phyloP scores from a whole-genome alignment of 2,113 vertebrate species.

The Promerops cafer region DNA sequence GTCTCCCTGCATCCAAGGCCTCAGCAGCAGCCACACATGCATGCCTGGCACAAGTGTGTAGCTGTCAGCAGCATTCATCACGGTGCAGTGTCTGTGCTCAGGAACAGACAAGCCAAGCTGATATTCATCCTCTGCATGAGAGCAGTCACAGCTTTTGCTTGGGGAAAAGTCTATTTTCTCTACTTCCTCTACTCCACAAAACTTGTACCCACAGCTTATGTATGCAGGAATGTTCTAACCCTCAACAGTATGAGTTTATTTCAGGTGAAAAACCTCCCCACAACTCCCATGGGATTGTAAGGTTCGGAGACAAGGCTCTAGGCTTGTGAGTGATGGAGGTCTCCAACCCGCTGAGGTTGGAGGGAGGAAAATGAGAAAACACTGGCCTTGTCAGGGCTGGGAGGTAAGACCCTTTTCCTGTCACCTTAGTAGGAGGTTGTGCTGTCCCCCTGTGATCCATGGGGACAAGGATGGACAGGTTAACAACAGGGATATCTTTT shows the following conservation, averaged over 20 bases:
- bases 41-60: not conserved
- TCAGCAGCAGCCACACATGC: not conserved
- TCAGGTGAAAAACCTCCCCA: not conserved
- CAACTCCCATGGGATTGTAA: fast-evolving
- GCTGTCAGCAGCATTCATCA: not conserved
- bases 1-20: not conserved
- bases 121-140: not conserved
- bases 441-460: not conserved
- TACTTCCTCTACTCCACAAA: not conserved
- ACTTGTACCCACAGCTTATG: not conserved
- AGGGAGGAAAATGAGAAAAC: not conserved
- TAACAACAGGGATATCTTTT: not conserved
- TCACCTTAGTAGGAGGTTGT: not conserved
- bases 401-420: not conserved
- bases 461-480: not conserved
- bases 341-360: not conserved
- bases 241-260: not conserved
- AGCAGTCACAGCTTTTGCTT: not conserved
- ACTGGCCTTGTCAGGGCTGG: not conserved
- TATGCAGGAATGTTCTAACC: not conserved
- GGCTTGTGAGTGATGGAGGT: not conserved
- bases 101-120: not conserved
- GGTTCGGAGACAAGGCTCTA: not conserved
- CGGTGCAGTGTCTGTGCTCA: fast-evolving
- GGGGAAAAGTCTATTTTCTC: not conserved